Base-by-base conservation (phyloP, 1,140 invertebrate species). In the Sycophila sp. region DNA sequence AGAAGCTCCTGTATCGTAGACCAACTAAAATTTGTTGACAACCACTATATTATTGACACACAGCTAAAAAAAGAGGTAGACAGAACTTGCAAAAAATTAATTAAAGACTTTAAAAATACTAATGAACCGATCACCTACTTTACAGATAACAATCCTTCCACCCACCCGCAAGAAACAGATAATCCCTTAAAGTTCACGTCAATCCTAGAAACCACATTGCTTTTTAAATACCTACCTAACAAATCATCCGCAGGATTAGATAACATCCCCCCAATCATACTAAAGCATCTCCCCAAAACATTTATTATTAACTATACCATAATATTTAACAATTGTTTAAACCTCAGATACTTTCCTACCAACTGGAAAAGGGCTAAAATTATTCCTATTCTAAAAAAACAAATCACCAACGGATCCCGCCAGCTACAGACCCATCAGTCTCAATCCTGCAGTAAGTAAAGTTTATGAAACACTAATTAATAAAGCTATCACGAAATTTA, bases 381-480 rank as follows among this genome's bases (percentile, higher is more conserved):
- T 28, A 6, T 47, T 13, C 42, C 60, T 2, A 28, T 42, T 15
- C 24, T 42, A 62, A 62, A 42, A 42, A 36, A 38, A 70, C 19
- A 70, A 63, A 47, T 24, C 63, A 38, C 45, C 55, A 5, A 32
- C 49, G 4, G n/a, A 60, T 4, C 24, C 49, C 5, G 55, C 74
- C 0, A 69, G 66, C 19, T 67, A 72, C 22, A 17, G 73, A 19
- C 81, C 82, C 24, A 85, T 85, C 8, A 83, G 80, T 42, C 66
- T 84, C 1, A 75, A 81, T 2, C 73, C 71, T 1, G 75, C 69
- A 15, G 17, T 81, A 2, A 74, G 76, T 28, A 84, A 84, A 73
- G 63, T 81, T 0, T 72, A 60, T 26, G 66, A 69, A 69, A 49
- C 38, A 1, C 13, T 72, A 0, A 45, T 69, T 13, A 71, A 69